Percentiles rank a stretch among this genome's conserved stretches.
Conservation (phyloP, 1,140 invertebrate genomes). For the Neoseiulus cucumeris region DNA sequence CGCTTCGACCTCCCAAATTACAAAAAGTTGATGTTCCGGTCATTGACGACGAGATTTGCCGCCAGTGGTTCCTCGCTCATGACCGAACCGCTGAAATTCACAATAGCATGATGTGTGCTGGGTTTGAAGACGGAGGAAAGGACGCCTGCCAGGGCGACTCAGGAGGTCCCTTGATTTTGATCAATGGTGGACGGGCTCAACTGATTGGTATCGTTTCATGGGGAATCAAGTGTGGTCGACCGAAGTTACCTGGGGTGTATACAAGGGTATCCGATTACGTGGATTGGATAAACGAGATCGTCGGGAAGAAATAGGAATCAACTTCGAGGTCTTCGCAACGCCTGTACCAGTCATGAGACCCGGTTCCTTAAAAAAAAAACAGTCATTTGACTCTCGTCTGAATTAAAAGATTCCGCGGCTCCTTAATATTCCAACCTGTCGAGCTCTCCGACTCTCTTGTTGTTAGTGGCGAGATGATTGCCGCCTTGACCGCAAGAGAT, state of each 20-base stretch:
- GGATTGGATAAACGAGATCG: constrained; percentile 20
- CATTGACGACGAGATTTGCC: constrained; percentile 69
- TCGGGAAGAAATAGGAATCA: too few species aligned
- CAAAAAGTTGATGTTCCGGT: constrained; percentile 33
- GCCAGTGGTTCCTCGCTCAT: constrained; percentile 60
- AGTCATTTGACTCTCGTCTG: too few species aligned
- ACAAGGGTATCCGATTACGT: constrained; percentile 21
- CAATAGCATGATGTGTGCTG: constrained; percentile 82
- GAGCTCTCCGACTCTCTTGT: too few species aligned
- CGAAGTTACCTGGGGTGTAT: constrained; percentile 27
- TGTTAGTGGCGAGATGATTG: too few species aligned
- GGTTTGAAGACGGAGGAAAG: constrained; percentile 63
- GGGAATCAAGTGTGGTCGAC: constrained; percentile 25
- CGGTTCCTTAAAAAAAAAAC: too few species aligned
- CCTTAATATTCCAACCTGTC: too few species aligned
- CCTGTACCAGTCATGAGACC: too few species aligned
- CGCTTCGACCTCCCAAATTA: constrained; percentile 16
- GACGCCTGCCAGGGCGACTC: constrained; percentile 66
- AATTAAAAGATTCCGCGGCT: too few species aligned
- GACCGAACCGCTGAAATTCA: constrained; percentile 81
- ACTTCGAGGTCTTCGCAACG: too few species aligned
- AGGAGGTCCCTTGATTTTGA: constrained; percentile 20
- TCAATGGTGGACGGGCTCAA: too few species aligned
- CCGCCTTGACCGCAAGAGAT: too few species aligned
- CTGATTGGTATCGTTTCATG: constrained; percentile 18